Percentiles rank a stretch among this genome's conserved stretches.
Evolutionary conservation across 1,140 invertebrate species (phyloP).

Genomic region (Pemphigus obesinymphae): DNA sequence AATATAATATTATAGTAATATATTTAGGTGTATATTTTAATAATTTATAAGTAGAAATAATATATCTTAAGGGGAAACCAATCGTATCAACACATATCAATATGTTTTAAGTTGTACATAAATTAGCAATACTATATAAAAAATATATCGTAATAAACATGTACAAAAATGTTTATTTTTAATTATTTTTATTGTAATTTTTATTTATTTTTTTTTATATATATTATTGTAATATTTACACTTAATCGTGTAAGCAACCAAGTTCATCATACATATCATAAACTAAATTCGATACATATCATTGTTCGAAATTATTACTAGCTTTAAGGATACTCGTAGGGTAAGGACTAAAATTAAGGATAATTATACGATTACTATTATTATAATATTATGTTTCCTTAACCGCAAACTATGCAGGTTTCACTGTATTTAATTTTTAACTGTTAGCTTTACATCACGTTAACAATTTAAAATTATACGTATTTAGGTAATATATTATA

Average conservation of each 20-base stretch:
- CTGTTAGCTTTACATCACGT: background rate
- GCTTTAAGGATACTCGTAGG: background rate
- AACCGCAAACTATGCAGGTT: background rate
- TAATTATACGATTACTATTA: background rate
- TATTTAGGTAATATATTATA: background rate
- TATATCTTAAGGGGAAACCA: constrained; percentile 19
- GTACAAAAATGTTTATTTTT: constrained; percentile 29
- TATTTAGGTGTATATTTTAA: background rate
- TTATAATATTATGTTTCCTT: background rate
- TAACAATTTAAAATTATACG: background rate
- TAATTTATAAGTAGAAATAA: constrained; percentile 4
- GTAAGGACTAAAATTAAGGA: constrained; percentile 16
- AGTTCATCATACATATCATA: constrained; percentile 40
- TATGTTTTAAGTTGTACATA: constrained; percentile 32
- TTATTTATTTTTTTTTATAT: background rate
- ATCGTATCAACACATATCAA: constrained; percentile 35
- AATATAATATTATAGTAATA: background rate
- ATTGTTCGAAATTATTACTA: constrained; percentile 39
- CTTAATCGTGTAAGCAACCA: constrained; percentile 33
- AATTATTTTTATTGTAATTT: background rate
- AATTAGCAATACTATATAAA: constrained; percentile 19
- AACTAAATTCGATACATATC: constrained; percentile 40
- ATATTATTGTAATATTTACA: constrained; percentile 20
- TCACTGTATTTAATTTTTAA: background rate
- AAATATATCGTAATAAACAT: constrained; percentile 22